Evolutionary conservation across 2,113 vertebrate species (phyloP).

Genomic region (Pseudopipra pipra): DNA sequence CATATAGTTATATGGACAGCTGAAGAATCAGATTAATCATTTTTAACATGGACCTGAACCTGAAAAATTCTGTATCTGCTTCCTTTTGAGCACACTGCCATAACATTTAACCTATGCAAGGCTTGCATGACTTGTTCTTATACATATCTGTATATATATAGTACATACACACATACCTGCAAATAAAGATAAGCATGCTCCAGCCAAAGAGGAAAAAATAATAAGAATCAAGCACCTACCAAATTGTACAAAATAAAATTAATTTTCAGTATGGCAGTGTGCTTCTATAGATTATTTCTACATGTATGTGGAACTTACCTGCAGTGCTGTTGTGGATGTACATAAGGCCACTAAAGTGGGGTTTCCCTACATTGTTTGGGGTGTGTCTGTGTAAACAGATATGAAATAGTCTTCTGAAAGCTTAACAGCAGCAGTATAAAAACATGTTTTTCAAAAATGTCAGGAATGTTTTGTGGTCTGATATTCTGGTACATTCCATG

Average conservation of each 20-base stretch:
- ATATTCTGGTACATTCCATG: conserved; percentile 16
- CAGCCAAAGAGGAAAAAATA: background rate
- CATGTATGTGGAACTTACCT: background rate
- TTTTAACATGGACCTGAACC: background rate
- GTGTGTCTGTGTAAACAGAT: background rate
- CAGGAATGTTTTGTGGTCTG: conserved; percentile 11
- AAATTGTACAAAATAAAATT: background rate
- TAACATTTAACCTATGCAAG: background rate
- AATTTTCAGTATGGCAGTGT: background rate
- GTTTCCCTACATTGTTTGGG: background rate
- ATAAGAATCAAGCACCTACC: background rate
- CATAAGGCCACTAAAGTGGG: background rate
- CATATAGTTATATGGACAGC: background rate
- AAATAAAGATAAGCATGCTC: background rate
- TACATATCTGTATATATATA: background rate
- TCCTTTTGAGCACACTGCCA: background rate
- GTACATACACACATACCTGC: too few species aligned
- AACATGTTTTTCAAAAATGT: background rate
- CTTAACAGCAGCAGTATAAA: background rate
- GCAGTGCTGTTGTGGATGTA: background rate
- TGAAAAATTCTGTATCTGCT: background rate
- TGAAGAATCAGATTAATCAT: background rate
- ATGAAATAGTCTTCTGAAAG: background rate
- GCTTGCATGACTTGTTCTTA: background rate
- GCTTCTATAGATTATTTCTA: background rate